Evolutionary conservation across 2,888 invertebrate genomes (phyloP).

Genomic region (Troilus luridus): DNA sequence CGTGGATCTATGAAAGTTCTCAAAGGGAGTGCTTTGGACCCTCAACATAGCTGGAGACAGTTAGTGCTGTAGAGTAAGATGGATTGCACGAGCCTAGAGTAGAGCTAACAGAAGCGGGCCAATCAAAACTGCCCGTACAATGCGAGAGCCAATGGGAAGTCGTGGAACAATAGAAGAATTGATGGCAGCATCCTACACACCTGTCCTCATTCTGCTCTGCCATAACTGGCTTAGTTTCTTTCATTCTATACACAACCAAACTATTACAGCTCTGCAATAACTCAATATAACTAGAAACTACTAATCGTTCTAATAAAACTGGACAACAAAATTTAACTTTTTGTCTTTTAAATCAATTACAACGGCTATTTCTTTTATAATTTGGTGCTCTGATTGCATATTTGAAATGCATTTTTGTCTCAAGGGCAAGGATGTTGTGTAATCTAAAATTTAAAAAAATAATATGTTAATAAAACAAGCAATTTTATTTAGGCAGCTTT

Average conservation of each 20-base stretch:
- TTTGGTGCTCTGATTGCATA: too few relatives aligned
- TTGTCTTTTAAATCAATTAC: too few relatives aligned
- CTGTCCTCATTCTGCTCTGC: neutral
- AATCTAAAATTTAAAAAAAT: too few relatives aligned
- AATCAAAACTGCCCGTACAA: constrained; percentile 11
- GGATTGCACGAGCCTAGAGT: neutral
- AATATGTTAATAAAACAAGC: too few relatives aligned
- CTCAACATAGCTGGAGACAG: neutral
- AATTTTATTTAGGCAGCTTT: too few relatives aligned
- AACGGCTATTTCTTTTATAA: too few relatives aligned
- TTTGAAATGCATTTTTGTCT: too few relatives aligned
- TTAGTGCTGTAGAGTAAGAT: neutral
- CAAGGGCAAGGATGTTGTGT: too few relatives aligned
- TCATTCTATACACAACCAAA: neutral
- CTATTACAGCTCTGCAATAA: neutral
- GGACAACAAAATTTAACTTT: too few relatives aligned
- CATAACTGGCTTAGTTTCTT: constrained; percentile 11
- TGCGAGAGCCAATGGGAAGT: neutral
- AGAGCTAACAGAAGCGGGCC: neutral
- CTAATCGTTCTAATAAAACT: too few relatives aligned
- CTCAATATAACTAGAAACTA: neutral
- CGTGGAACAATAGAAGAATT: constrained; percentile 26
- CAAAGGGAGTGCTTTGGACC: neutral
- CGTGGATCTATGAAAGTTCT: neutral
- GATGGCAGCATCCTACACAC: neutral